A percentile compares a stretch with the other conserved stretches of the same genome.
phyloP scores from a whole-genome alignment of 2,113 vertebrate genomes.

The Oreochromis tanganicae region DNA sequence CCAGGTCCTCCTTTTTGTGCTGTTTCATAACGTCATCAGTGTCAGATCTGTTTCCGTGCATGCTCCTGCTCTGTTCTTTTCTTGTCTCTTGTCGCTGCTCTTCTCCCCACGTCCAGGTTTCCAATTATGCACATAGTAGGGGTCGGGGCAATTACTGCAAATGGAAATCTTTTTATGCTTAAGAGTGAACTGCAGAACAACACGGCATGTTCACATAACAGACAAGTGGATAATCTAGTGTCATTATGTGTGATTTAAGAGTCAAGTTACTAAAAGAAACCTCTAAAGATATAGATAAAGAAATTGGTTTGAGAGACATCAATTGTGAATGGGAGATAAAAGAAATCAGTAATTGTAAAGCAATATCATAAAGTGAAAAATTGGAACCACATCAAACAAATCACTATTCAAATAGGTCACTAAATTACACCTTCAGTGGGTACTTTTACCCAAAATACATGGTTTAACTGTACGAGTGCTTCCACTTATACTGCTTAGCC shows the following conservation, averaged over 20 bases:
- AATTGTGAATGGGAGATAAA: neutral
- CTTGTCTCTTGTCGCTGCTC: neutral
- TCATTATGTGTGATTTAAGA: neutral
- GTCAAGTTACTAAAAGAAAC: neutral
- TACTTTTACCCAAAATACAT: neutral
- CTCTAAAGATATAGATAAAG: neutral
- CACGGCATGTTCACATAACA: rapidly evolving
- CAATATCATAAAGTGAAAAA: neutral
- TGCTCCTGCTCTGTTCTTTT: neutral
- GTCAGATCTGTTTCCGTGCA: neutral
- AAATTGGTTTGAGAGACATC: neutral
- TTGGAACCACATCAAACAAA: neutral
- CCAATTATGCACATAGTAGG: neutral
- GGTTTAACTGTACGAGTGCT: neutral
- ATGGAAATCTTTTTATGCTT: neutral
- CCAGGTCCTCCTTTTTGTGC: neutral
- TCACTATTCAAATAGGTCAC: neutral
- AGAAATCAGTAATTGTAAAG: neutral
- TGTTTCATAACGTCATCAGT: neutral
- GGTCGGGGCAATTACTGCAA: neutral
- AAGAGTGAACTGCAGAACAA: neutral
- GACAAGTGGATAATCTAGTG: neutral
- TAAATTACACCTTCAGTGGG: neutral
- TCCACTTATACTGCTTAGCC: neutral
- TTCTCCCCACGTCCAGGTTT: neutral